A percentile compares a stretch with the other conserved stretches of the same genome.
These are phyloP conservation scores for Chauna torquata DNA, from an alignment of 2,113 vertebrate species.

Conservation along the genomic window DNA sequence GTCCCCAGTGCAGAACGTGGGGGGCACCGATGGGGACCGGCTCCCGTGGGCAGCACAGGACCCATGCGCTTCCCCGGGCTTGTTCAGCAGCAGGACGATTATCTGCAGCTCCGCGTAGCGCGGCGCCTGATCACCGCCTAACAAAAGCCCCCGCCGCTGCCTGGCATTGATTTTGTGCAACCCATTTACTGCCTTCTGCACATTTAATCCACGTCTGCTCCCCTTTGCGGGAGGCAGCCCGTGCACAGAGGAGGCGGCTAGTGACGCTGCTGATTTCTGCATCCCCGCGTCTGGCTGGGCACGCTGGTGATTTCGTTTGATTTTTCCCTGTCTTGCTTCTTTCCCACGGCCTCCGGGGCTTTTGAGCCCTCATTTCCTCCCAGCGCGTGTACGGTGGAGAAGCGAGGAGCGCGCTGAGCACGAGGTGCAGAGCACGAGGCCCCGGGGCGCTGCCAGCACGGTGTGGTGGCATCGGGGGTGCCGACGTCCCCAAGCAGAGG, in stretches of 20 bases:
- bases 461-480: no score
- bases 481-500: no score
- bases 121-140: not conserved
- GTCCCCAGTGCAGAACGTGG: no score
- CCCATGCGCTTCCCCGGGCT: no score
- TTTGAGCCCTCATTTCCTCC: not conserved
- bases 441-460: no score
- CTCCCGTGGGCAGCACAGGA: no score
- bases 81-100: no score
- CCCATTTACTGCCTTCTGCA: not conserved
- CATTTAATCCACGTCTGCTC: not conserved
- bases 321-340: not conserved
- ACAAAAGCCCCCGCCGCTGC: not conserved
- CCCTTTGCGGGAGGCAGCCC: not conserved
- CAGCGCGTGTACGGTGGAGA: no score
- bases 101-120: not conserved
- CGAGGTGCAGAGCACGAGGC: no score
- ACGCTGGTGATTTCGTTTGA: not conserved
- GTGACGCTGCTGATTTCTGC: not conserved
- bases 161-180: not conserved
- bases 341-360: not conserved
- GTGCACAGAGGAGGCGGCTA: not conserved
- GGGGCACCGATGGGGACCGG: no score
- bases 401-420: no score
- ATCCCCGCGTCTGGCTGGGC: not conserved